Conservation (phyloP, 2,888 invertebrate genomes). For the Dynastes maya region DNA sequence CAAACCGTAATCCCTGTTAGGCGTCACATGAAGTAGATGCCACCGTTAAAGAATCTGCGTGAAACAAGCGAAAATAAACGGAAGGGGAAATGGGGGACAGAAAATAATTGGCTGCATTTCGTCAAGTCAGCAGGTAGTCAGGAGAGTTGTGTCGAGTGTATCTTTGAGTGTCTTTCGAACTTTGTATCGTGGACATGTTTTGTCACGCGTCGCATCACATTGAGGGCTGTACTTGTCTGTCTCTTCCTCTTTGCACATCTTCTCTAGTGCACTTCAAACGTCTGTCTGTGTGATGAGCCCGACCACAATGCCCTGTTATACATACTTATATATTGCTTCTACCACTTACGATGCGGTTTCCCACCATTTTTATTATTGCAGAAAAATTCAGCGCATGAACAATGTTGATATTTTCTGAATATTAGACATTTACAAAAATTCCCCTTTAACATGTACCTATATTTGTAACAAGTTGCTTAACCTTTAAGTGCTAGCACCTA, state of each 20-base stretch:
- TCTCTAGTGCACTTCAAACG: constrained; percentile 62
- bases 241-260: constrained; percentile 61
- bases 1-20: neutral
- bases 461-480: too few relatives aligned
- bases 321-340: constrained; percentile 53
- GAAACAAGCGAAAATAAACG: constrained; percentile 33
- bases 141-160: constrained; percentile 47
- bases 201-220: constrained; percentile 65
- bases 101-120: constrained; percentile 63
- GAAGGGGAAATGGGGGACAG: constrained; percentile 39
- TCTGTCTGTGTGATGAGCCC: constrained; percentile 62
- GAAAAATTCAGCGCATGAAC: neutral
- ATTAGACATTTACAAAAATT: too few relatives aligned
- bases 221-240: constrained; percentile 61
- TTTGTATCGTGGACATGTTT: constrained; percentile 64
- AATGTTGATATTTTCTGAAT: too few relatives aligned
- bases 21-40: neutral
- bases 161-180: constrained; percentile 60
- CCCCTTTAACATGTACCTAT: too few relatives aligned
- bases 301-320: constrained; percentile 61
- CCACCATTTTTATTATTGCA: constrained; percentile 24
- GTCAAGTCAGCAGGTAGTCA: constrained; percentile 59
- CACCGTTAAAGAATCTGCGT: constrained; percentile 22
- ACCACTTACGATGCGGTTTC: constrained; percentile 36
- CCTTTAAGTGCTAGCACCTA: too few relatives aligned